These are phyloP conservation scores for Saccostrea echinata DNA, from an alignment of 1,140 invertebrate genomes.

Conservation along the genomic window DNA sequence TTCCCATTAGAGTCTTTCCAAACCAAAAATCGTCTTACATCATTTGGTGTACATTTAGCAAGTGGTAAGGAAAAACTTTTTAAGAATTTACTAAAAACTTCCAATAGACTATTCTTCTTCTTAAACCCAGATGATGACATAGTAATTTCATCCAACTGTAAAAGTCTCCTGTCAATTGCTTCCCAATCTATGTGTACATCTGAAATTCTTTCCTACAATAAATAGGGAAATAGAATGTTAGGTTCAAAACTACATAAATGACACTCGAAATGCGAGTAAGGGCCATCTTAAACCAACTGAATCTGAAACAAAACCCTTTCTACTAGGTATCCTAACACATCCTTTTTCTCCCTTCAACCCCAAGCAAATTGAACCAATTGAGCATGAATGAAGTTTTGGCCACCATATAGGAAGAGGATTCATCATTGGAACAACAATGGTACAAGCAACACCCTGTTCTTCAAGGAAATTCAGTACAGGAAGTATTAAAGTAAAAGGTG, in stretches of 20 bases:
- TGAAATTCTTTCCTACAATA: neutral
- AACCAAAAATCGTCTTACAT: constrained; percentile 47
- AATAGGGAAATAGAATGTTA: neutral
- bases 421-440: neutral
- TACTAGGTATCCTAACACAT: constrained; percentile 47
- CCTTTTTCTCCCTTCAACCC: constrained; percentile 27
- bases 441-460: too few relatives aligned
- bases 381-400: constrained; percentile 30
- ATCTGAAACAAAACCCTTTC: constrained; percentile 47
- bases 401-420: constrained; percentile 47
- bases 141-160: too few relatives aligned
- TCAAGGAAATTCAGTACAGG: too few relatives aligned
- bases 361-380: neutral
- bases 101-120: constrained; percentile 25
- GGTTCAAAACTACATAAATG: too few relatives aligned
- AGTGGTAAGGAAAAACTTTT: neutral
- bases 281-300: constrained; percentile 44
- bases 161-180: too few relatives aligned
- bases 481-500: too few relatives aligned
- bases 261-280: constrained; percentile 43
- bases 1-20: constrained; percentile 53
- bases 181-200: too few relatives aligned
- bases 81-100: neutral
- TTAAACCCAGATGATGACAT: too few relatives aligned
- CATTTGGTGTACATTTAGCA: neutral